Evolutionary conservation across 2,113 vertebrate genomes (phyloP).

Genomic region (Psittacara wagleri): DNA sequence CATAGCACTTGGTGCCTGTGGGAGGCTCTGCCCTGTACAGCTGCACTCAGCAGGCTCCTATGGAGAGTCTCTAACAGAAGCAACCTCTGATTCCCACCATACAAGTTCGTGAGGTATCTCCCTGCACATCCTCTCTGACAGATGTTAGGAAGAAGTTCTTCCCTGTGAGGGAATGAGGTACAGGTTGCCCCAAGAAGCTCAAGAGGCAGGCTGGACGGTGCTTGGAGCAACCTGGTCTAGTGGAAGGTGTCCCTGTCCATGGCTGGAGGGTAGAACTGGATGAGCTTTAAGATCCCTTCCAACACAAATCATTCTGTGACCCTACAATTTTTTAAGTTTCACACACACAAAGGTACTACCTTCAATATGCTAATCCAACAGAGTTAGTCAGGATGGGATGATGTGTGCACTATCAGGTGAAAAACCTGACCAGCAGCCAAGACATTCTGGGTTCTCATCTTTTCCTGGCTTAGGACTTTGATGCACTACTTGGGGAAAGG

Average conservation of each 20-base stretch:
- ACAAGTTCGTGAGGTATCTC: fast-evolving
- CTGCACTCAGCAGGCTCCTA: neutral
- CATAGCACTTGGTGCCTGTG: neutral
- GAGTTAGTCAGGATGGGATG: neutral
- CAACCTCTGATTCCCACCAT: neutral
- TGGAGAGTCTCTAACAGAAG: neutral
- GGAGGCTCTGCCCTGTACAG: neutral
- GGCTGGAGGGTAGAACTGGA: neutral
- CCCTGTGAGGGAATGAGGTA: neutral
- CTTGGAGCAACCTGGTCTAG: neutral
- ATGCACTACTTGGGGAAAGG: no score
- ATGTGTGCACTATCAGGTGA: fast-evolving
- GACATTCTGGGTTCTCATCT: neutral
- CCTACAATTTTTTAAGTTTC: neutral
- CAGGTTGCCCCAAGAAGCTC: neutral
- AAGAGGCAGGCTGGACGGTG: neutral
- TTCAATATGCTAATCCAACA: fast-evolving
- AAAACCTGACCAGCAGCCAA: neutral
- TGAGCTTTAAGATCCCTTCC: neutral
- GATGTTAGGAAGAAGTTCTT: neutral
- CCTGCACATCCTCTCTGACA: fast-evolving
- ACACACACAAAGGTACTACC: neutral
- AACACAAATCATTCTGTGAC: neutral
- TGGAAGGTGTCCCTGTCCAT: neutral
- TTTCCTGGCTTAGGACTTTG: fast-evolving